These are phyloP conservation scores for Acanthosepion lycidas DNA, from an alignment of 2,888 invertebrate genomes.

Conservation along the genomic window DNA sequence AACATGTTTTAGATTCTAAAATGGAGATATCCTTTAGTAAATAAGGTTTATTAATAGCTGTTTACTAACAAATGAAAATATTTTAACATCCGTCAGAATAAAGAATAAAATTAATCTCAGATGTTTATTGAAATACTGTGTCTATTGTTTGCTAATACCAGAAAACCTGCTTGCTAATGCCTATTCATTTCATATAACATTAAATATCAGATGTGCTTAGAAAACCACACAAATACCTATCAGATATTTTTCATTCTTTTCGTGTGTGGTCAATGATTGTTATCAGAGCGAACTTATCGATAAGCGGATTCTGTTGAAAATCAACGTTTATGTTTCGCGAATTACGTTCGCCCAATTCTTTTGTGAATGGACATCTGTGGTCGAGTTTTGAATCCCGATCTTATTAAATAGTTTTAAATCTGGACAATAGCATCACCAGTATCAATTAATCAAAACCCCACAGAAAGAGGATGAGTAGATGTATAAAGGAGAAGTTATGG, in stretches of 20 bases:
- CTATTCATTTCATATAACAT: not conserved
- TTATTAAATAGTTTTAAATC: not conserved
- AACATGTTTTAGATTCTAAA: too few relatives aligned
- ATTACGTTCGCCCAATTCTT: not conserved
- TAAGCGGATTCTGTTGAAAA: not conserved
- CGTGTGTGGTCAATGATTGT: not conserved
- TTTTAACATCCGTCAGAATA: too few relatives aligned
- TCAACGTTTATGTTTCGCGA: not conserved
- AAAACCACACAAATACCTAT: not conserved
- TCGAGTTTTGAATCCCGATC: not conserved
- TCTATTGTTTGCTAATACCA: not conserved
- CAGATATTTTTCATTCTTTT: not conserved
- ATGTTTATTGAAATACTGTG: not conserved
- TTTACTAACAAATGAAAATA: too few relatives aligned
- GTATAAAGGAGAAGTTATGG: not conserved
- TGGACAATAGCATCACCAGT: conserved; percentile 11
- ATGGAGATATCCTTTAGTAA: too few relatives aligned
- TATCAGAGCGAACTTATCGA: not conserved
- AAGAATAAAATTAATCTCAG: not conserved
- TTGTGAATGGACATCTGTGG: conserved; percentile 21
- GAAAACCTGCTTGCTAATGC: not conserved
- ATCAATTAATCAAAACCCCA: not conserved
- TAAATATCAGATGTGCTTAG: not conserved
- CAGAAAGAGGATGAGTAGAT: not conserved
- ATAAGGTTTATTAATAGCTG: too few relatives aligned